Evolutionary conservation across 37 sponge, comb jelly and placozoan genomes (phyloP).

Genomic region (Geodia barretti): DNA sequence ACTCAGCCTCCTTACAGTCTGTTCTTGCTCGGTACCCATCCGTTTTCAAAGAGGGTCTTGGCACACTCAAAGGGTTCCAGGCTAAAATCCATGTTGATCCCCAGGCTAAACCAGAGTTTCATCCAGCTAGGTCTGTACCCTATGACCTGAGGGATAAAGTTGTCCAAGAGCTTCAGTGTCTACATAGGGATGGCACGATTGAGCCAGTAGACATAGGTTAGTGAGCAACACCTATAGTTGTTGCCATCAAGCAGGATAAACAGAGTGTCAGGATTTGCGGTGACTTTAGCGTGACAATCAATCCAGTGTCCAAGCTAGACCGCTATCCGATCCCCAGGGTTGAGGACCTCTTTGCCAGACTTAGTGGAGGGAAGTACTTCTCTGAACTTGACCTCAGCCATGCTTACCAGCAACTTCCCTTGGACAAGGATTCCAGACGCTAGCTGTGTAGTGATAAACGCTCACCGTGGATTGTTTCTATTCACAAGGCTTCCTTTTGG

Average conservation of each 20-base stretch:
- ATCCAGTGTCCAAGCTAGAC: slow-evolving; percentile 11
- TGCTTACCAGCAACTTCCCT: slow-evolving; percentile 34
- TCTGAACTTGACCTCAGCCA: slow-evolving; percentile 27
- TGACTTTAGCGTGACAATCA: slow-evolving; percentile 39
- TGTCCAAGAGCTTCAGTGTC: slow-evolving; percentile 13
- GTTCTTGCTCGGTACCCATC: background rate
- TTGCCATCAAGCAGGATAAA: slow-evolving; percentile 17
- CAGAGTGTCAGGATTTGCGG: slow-evolving; percentile 13
- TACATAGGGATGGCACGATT: slow-evolving; percentile 13
- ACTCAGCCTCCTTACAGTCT: background rate
- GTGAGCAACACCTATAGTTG: slow-evolving; percentile 35
- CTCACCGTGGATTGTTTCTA: slow-evolving; percentile 22
- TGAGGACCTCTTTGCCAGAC: slow-evolving; percentile 23
- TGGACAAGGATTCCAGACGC: slow-evolving; percentile 28
- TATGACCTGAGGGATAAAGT: slow-evolving; percentile 12
- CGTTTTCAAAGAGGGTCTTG: slow-evolving; percentile 1
- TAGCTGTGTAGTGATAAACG: slow-evolving; percentile 11
- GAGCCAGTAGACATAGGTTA: background rate
- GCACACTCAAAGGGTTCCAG: slow-evolving; percentile 10
- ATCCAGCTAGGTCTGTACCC: slow-evolving; percentile 10
- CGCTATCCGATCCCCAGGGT: slow-evolving; percentile 31
- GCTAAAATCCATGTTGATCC: slow-evolving; percentile 11
- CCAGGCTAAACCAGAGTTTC: slow-evolving; percentile 20
- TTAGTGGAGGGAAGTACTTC: slow-evolving; percentile 9
- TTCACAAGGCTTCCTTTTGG: slow-evolving; percentile 39